Evolutionary conservation across 1,140 invertebrate genomes (phyloP).

Genomic region (Tribolium madens): DNA sequence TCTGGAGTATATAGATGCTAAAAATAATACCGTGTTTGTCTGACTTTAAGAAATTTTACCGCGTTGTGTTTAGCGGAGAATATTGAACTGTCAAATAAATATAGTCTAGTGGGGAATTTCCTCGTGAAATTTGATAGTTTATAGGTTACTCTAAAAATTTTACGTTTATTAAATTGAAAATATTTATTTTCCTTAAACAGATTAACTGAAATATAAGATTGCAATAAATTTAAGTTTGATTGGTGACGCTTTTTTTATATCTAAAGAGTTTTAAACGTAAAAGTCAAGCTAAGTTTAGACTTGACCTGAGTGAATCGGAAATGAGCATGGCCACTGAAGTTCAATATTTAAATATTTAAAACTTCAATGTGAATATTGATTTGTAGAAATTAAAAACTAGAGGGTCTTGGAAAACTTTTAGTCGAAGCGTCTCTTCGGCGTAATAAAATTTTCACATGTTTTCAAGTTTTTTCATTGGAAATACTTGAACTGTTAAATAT

Average conservation of each 20-base stretch:
- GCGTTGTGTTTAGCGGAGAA: not conserved
- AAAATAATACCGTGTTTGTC: not conserved
- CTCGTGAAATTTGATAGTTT: not conserved
- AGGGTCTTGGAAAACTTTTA: not conserved
- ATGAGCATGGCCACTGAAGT: slow-evolving; percentile 14
- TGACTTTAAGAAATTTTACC: slow-evolving; percentile 7
- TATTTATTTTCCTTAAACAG: not conserved
- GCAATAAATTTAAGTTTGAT: not conserved
- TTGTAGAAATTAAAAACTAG: slow-evolving; percentile 33
- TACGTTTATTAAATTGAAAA: not conserved
- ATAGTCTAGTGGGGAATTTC: not conserved
- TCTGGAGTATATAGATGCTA: not conserved
- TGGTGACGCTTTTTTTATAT: too few relatives aligned
- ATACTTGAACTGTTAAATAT: slow-evolving; percentile 1
- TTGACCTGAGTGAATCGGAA: slow-evolving; percentile 18
- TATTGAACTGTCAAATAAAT: not conserved
- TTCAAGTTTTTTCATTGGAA: slow-evolving; percentile 8
- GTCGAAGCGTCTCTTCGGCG: not conserved
- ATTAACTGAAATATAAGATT: not conserved
- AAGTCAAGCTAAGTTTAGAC: not conserved
- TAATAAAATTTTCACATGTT: slow-evolving; percentile 9
- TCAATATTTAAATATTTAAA: slow-evolving; percentile 21
- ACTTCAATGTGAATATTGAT: slow-evolving; percentile 29
- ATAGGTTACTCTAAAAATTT: not conserved
- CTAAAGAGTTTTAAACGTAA: too few relatives aligned